Percentiles rank a stretch among this genome's conserved stretches.
Conservation (phyloP, 2,797 vertebrate species). For the Cuculus canorus region DNA sequence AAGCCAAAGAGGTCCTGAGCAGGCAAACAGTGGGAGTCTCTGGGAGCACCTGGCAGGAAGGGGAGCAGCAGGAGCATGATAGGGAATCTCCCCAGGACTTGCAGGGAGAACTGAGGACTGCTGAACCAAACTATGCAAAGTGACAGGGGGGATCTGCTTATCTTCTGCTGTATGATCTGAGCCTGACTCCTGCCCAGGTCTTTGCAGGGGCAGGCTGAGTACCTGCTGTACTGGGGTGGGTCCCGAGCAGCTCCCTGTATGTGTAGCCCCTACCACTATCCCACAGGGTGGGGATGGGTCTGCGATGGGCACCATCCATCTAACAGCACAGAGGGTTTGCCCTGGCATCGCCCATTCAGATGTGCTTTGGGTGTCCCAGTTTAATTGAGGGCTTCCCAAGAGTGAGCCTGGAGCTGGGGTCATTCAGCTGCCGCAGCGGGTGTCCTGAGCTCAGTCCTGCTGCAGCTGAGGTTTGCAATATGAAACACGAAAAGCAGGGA, state of each 20-base stretch:
- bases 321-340: neutral
- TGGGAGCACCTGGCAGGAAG: neutral
- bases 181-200: neutral
- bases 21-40: neutral
- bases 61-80: neutral
- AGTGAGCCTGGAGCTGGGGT: neutral
- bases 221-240: neutral
- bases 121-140: conserved; percentile 25
- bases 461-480: neutral
- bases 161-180: neutral
- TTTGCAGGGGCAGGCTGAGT: neutral
- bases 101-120: neutral
- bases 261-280: neutral
- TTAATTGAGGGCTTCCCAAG: neutral
- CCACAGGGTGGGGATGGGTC: accelerated
- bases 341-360: accelerated
- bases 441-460: neutral
- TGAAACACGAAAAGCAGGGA: neutral
- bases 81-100: neutral
- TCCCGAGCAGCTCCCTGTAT: neutral
- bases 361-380: neutral
- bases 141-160: neutral
- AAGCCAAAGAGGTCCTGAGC: conserved; percentile 18
- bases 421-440: accelerated
- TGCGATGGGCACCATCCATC: accelerated